These are phyloP conservation scores for Pithys albifrons DNA, from an alignment of 2,113 vertebrate species.

Conservation along the genomic window DNA sequence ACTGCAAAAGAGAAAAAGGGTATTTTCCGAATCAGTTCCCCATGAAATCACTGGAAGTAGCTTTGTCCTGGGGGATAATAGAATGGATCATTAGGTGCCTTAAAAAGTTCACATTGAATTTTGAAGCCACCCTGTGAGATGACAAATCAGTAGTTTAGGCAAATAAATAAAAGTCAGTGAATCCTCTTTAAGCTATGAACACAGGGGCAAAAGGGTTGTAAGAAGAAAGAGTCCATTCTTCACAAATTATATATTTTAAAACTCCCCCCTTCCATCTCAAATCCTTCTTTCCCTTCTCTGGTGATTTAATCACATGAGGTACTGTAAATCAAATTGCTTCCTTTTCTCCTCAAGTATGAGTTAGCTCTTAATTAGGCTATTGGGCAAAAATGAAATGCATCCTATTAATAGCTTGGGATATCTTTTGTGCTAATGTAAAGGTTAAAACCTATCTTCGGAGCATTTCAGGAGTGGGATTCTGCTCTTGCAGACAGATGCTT, in stretches of 20 bases:
- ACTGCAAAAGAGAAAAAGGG: slow-evolving; percentile 29
- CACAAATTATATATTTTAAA: background rate
- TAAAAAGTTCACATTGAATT: slow-evolving; percentile 59
- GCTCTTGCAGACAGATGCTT: slow-evolving; percentile 2
- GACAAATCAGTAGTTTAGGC: slow-evolving; percentile 42
- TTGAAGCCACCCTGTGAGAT: slow-evolving; percentile 56
- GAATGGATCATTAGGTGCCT: slow-evolving; percentile 65
- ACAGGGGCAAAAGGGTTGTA: background rate
- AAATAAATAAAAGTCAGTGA: slow-evolving; percentile 49
- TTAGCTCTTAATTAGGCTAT: slow-evolving; percentile 49
- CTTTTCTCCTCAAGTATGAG: slow-evolving; percentile 44
- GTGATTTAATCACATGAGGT: slow-evolving; percentile 66
- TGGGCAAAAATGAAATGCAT: slow-evolving; percentile 35
- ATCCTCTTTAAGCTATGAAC: slow-evolving; percentile 37
- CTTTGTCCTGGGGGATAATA: slow-evolving; percentile 47
- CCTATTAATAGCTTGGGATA: slow-evolving; percentile 50
- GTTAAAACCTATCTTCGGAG: slow-evolving; percentile 28
- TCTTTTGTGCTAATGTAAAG: slow-evolving; percentile 51
- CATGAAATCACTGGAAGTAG: slow-evolving; percentile 64
- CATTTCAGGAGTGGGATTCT: background rate
- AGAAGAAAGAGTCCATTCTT: slow-evolving; percentile 3
- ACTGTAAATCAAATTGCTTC: slow-evolving; percentile 45
- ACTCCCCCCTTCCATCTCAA: background rate
- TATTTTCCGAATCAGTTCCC: slow-evolving; percentile 63
- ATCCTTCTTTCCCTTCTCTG: slow-evolving; percentile 25